phyloP scores from a whole-genome alignment of 2,797 vertebrate genomes.

The Sebastes elongatus region DNA sequence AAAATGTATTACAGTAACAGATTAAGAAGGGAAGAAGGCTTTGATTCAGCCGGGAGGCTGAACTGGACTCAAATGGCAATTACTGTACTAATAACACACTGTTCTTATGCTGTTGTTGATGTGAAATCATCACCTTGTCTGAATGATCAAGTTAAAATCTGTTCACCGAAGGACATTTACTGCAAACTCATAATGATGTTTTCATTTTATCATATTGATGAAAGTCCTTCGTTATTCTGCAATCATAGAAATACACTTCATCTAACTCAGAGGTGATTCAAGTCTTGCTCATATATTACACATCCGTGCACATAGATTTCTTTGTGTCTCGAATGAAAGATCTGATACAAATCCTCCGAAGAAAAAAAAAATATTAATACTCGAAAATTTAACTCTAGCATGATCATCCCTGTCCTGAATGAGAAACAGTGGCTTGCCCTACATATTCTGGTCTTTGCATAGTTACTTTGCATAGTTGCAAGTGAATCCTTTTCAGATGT shows the following conservation, averaged over 20 bases:
- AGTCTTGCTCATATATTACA: constrained; percentile 34
- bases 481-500: constrained; percentile 61
- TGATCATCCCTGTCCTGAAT: constrained; percentile 18
- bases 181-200: not conserved
- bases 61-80: not conserved
- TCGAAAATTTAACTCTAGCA: constrained; percentile 7
- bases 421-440: constrained; percentile 40
- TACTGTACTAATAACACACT: constrained; percentile 11
- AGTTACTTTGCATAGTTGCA: constrained; percentile 57
- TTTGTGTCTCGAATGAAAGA: constrained; percentile 21
- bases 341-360: not conserved
- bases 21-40: constrained; percentile 30
- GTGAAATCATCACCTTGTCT: constrained; percentile 16
- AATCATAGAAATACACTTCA: constrained; percentile 16
- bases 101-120: not conserved
- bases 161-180: not conserved
- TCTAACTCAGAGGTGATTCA: constrained; percentile 37
- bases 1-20: constrained; percentile 23
- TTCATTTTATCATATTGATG: constrained; percentile 14
- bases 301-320: constrained; percentile 21
- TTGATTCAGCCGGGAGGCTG: constrained; percentile 13
- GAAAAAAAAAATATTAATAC: not conserved
- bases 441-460: constrained; percentile 52
- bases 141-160: constrained; percentile 1
- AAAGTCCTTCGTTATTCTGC: constrained; percentile 34